Evolutionary conservation across 2,113 vertebrate species (phyloP), one percentile per base, ranked within the genome.

Genomic region (Rhabdornis inornatus): DNA sequence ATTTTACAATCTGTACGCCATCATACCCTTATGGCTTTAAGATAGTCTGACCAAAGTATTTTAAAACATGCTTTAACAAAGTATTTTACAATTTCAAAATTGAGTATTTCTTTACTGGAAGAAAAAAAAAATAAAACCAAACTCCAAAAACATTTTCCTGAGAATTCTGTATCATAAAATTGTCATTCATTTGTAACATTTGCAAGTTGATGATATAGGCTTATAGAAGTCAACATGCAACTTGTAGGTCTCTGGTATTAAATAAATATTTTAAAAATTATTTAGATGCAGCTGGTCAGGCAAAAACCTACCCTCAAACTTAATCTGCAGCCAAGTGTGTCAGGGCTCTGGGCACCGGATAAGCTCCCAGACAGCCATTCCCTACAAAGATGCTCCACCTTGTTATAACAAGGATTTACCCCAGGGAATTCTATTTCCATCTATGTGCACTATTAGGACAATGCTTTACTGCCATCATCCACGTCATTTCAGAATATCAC

Each of bases 71-170:
- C 97, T 94, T 97, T 97, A 97, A 97, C 94, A 97, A 98, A 97
- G 96, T 97, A 97, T 92, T 97, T 97, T 97, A 98, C 97, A 98
- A 92, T 97, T 97, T 96, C 93, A 98, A 98, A 98, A 98, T 86
- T 0, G 60, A 97, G 83, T 96, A 94, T 91, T 97, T 96, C 75
- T 87, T 96, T 92, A 96, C 75, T 80, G 83, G 83, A 96, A 97
- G 79, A 95, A 82, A 95, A 91, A 95, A 64, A 35, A 82, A 69
- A 23, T 5, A 56, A 82, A 69, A 68, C 18, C 45, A 74, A 92
- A 65, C 79, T 93, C 83, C 64, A 94, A 90, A 95, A 96, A 96
- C 61, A 87, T 98, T 98, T 97, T 98, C 98, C 98, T 98, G 98
- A 98, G 98, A 98, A 97, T 97, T 96, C 70, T 84, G 61, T 94